A percentile compares a stretch with the other conserved stretches of the same genome.
These are phyloP conservation scores for Radopholus similis DNA, from an alignment of 1,140 invertebrate species.

Conservation along the genomic window DNA sequence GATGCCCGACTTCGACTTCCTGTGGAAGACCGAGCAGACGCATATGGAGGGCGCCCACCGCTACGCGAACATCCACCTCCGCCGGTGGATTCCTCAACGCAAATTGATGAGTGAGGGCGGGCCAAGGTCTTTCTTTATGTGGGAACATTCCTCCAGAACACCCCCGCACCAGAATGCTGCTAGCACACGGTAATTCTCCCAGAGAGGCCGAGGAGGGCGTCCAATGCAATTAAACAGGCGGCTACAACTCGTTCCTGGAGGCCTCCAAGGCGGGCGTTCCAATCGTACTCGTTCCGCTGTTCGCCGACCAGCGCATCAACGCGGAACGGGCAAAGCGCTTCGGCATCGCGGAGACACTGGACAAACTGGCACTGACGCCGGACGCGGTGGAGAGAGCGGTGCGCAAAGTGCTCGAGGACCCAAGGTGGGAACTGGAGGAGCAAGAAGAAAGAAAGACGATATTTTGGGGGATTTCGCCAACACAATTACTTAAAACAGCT, in stretches of 20 bases:
- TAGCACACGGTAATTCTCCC: constrained; percentile 46
- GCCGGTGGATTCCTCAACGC: constrained; percentile 59
- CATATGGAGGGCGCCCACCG: constrained; percentile 31
- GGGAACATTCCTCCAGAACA: constrained; percentile 42
- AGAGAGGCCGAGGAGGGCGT: neutral
- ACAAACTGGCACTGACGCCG: constrained; percentile 40
- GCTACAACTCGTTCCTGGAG: constrained; percentile 58
- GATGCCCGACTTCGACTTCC: constrained; percentile 47
- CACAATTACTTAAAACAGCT: constrained; percentile 29
- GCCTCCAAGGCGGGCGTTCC: constrained; percentile 56
- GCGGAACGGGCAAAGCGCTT: constrained; percentile 52
- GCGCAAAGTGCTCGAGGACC: constrained; percentile 36
- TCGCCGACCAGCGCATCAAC: constrained; percentile 59
- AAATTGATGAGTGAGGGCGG: constrained; percentile 59
- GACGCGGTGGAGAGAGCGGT: constrained; percentile 42
- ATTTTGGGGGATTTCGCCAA: neutral
- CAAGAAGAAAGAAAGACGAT: too few species aligned
- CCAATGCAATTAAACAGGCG: constrained; percentile 15
- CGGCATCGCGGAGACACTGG: constrained; percentile 38
- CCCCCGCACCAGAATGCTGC: constrained; percentile 47
- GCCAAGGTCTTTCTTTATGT: too few species aligned
- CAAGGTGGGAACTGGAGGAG: constrained; percentile 29
- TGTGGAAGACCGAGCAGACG: constrained; percentile 56
- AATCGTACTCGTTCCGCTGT: constrained; percentile 56
- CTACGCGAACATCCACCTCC: constrained; percentile 47